Evolutionary conservation across 2,797 vertebrate species (phyloP).

Genomic region (Catamblyrhynchus diadema): DNA sequence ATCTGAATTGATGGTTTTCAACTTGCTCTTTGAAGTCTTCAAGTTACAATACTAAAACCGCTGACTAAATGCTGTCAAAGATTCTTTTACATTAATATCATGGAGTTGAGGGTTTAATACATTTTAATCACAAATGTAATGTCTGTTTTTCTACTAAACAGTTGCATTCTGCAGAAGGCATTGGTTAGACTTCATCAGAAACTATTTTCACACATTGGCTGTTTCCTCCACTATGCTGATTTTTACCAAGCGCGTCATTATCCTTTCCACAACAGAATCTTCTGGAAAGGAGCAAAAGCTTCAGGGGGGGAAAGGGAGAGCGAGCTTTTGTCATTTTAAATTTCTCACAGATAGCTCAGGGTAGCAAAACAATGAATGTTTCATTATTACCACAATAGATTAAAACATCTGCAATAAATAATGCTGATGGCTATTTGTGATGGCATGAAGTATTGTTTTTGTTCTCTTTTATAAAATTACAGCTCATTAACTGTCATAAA

Average conservation of each 20-base stretch:
- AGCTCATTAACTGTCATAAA: constrained; percentile 61
- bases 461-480: constrained; percentile 71
- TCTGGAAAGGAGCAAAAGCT: constrained; percentile 45
- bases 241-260: not conserved
- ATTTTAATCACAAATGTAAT: not conserved
- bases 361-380: constrained; percentile 70
- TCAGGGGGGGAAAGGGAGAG: not conserved
- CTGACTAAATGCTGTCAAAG: not conserved
- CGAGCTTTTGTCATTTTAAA: constrained; percentile 59
- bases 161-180: not conserved
- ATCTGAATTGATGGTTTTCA: not conserved
- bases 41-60: not conserved
- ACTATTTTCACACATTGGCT: not conserved
- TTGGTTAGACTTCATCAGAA: not conserved
- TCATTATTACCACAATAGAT: constrained; percentile 66
- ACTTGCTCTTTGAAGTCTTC: not conserved
- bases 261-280: constrained; percentile 15
- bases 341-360: constrained; percentile 67
- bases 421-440: constrained; percentile 70
- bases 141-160: not conserved
- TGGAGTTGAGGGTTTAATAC: not conserved
- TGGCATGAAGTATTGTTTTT: constrained; percentile 61
- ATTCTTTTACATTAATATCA: not conserved
- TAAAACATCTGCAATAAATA: constrained; percentile 74
- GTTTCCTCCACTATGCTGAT: not conserved